A percentile compares a stretch with the other conserved stretches of the same genome.
Evolutionary conservation across 2,888 invertebrate species (phyloP).

Genomic region (Venusia cambrica): DNA sequence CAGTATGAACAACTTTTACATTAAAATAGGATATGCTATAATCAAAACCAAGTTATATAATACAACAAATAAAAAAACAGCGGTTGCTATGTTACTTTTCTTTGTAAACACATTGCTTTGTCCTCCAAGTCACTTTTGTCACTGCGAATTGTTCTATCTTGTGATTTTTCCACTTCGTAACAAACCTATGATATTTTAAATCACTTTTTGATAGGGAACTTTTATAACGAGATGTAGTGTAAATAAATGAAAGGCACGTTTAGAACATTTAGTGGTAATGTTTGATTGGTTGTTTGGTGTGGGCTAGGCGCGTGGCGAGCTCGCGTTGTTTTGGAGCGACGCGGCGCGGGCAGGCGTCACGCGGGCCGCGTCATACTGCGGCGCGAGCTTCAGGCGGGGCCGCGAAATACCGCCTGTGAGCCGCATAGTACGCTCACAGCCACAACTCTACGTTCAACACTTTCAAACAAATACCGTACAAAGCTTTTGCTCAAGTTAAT

Average conservation of each 20-base stretch:
- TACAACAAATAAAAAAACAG: constrained; percentile 39
- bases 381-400: constrained; percentile 44
- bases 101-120: constrained; percentile 67
- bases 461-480: not conserved
- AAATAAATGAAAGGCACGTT: constrained; percentile 58
- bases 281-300: constrained; percentile 32
- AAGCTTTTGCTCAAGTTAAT: no score
- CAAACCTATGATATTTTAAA: constrained; percentile 17
- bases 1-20: no score
- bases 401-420: no score
- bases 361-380: constrained; percentile 74
- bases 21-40: no score
- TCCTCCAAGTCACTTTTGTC: constrained; percentile 42
- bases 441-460: constrained; percentile 17
- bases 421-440: constrained; percentile 36
- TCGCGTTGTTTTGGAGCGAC: constrained; percentile 37
- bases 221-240: constrained; percentile 26
- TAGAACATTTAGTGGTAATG: constrained; percentile 31
- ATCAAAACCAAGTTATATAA: constrained; percentile 20
- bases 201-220: constrained; percentile 23
- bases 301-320: constrained; percentile 20
- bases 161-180: constrained; percentile 21
- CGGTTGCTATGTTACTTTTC: constrained; percentile 70
- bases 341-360: constrained; percentile 55
- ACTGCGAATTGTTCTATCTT: constrained; percentile 25